Percentiles rank a stretch among this genome's conserved stretches.
Evolutionary conservation across 2,797 vertebrate genomes (phyloP).

Genomic region (Erethizon dorsatum): DNA sequence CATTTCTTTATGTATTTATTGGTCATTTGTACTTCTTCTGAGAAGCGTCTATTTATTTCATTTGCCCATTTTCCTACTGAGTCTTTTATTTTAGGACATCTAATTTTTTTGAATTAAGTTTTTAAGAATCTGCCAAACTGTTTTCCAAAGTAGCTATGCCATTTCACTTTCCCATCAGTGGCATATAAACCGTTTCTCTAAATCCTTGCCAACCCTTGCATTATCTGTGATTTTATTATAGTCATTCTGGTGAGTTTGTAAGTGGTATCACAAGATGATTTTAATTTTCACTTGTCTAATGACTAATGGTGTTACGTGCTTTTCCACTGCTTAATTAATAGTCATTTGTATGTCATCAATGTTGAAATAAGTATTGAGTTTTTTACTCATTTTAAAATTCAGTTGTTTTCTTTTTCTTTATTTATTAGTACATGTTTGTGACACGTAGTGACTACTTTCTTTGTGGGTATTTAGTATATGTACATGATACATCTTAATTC

Average conservation of each 20-base stretch:
- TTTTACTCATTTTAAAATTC: neutral
- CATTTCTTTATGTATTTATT: neutral
- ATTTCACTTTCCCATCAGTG: neutral
- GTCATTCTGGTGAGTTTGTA: neutral
- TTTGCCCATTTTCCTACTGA: neutral
- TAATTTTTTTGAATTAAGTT: neutral
- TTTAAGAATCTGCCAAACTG: neutral
- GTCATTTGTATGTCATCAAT: neutral
- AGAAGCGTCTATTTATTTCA: neutral
- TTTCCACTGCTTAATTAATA: neutral
- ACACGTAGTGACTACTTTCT: neutral
- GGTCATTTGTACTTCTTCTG: neutral
- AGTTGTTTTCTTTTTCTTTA: neutral
- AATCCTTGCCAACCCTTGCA: neutral
- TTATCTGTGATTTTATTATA: neutral
- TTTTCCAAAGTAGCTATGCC: neutral
- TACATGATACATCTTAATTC: neutral
- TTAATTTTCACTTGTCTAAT: neutral
- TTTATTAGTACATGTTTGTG: neutral
- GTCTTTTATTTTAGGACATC: neutral
- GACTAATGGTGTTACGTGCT: neutral
- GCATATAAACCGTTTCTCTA: rapidly evolving
- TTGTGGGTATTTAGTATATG: neutral
- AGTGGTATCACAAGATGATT: neutral
- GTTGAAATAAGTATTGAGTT: neutral